Percentiles rank a stretch among this genome's conserved stretches.
phyloP scores from a whole-genome alignment of 1,140 invertebrate genomes.

The Pollicipes pollicipes region DNA sequence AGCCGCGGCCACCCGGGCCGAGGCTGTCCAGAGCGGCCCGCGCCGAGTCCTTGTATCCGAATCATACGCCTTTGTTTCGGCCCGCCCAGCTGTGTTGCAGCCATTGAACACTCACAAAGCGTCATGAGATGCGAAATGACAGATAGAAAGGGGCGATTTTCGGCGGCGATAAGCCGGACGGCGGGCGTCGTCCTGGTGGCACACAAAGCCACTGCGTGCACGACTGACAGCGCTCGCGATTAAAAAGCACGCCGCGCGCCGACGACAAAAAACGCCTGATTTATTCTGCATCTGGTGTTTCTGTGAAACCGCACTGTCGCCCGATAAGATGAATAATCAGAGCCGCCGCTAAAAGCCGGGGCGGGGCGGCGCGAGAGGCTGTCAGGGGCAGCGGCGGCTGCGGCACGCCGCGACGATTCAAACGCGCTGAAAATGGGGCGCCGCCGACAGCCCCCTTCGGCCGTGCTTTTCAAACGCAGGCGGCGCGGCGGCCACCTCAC shows the following conservation, averaged over 20 bases:
- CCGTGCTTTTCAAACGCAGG: no score
- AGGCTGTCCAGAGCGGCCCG: no score
- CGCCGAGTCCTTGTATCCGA: neutral
- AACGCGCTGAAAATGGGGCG: neutral
- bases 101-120: neutral
- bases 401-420: neutral
- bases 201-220: neutral
- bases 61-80: neutral
- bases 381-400: neutral
- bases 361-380: neutral
- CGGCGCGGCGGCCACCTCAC: no score
- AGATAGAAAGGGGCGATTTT: neutral
- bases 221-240: neutral
- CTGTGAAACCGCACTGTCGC: neutral
- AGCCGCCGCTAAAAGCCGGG: neutral
- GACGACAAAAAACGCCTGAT: neutral
- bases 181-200: no score
- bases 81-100: neutral
- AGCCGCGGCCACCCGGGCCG: no score
- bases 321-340: neutral
- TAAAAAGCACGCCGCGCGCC: neutral
- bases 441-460: no score
- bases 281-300: neutral
- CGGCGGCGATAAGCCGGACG: neutral
- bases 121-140: constrained; percentile 1